Evolutionary conservation across 2,888 invertebrate species (phyloP), one percentile per base, ranked within the genome.

Genomic region (Drosophila kuntzei): DNA sequence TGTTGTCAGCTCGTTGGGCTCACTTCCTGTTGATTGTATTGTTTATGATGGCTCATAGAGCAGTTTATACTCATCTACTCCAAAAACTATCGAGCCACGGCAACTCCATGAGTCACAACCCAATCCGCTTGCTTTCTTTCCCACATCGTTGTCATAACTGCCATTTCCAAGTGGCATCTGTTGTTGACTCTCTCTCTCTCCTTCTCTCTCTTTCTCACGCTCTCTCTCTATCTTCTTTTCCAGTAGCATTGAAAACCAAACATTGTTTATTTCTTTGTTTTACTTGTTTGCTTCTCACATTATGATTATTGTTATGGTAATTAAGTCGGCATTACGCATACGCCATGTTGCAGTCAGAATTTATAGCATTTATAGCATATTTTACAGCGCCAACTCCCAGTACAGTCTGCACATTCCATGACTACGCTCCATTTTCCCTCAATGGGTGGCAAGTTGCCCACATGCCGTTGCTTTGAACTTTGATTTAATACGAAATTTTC

Each of bases 21-120:
- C 60, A 71, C 76, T 67, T 77, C 76, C 76, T 74, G 78, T 74
- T 74, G 78, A 77, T 77, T 77, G 76, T 77, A 71, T 77, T 77
- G 78, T 74, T 77, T 74, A 77, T 71, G 78, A 67, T 70, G 69
- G 60, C 70, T 46, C 66, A 55, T 39, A 58, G 74, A 71, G 50
- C 59, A 43, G 46, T 43, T 60, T 57, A 50, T 46, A 36, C 46
- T 22, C 34, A 49, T 41, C 25, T 37, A 29, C 57, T 37, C n/a
- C 22, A 44, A 14, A 16, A 55, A 36, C 39, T 32, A 60, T 60
- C 54, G 54, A 16, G 29, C 18, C 14, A 32, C n/a, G 12, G 9
- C 36, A 54, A 27, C 51, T 39, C 1, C 54, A 68, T 62, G 68
- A 51, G 51, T 39, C 55, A 36, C 43, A 43, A 7, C 41, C 47